Conservation (phyloP, 2,888 invertebrate species). For the Eurytoma californica region DNA sequence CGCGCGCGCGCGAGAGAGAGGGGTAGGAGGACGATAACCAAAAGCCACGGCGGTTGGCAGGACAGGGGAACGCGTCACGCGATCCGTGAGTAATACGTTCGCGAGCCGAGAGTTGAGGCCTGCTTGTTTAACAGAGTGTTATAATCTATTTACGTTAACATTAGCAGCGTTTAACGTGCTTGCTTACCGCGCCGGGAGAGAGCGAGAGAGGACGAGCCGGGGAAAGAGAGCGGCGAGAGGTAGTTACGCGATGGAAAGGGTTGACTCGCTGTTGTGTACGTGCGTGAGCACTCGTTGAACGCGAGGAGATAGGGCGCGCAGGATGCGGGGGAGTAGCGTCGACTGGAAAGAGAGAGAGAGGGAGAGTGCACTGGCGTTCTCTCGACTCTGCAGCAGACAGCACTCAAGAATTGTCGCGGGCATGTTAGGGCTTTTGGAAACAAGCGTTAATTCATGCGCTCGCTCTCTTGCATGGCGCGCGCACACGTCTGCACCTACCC, state of each 20-base stretch:
- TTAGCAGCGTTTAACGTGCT: conserved; percentile 75
- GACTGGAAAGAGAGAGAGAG: conserved; percentile 43
- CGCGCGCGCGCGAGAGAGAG: conserved; percentile 45
- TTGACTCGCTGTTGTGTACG: conserved; percentile 40
- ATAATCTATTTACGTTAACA: conserved; percentile 76
- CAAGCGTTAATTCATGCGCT: conserved; percentile 73
- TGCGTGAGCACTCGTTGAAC: conserved; percentile 53
- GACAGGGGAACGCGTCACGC: conserved; percentile 74
- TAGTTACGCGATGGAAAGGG: conserved; percentile 58
- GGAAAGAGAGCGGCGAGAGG: conserved; percentile 52
- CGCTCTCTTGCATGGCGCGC: conserved; percentile 57
- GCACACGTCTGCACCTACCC: conserved; percentile 24
- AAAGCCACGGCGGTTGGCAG: conserved; percentile 71
- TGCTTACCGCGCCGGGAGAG: conserved; percentile 62
- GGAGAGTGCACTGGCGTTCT: conserved; percentile 56
- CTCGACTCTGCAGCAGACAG: conserved; percentile 72
- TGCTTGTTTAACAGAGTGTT: conserved; percentile 75
- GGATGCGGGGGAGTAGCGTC: conserved; percentile 57
- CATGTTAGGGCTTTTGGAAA: conserved; percentile 74
- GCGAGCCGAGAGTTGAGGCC: conserved; percentile 64
- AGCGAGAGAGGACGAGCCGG: not conserved
- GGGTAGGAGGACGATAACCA: conserved; percentile 71
- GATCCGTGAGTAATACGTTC: conserved; percentile 75
- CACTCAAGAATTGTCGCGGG: conserved; percentile 75
- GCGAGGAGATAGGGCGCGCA: conserved; percentile 54